Conservation (phyloP, 1,140 invertebrate species). For the Brachionus sp. region DNA sequence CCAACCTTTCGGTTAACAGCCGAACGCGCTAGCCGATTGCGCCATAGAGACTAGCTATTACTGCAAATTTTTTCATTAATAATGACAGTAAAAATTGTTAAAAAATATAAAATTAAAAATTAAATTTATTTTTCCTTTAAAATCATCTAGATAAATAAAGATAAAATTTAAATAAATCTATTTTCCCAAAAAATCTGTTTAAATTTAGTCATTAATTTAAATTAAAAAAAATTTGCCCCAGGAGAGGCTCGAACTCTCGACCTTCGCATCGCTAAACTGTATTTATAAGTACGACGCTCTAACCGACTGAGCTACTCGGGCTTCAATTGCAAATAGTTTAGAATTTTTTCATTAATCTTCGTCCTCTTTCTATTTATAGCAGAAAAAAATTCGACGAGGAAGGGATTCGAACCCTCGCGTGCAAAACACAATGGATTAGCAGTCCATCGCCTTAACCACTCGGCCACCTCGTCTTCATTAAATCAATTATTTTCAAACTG, state of each 20-base stretch:
- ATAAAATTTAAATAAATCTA: slow-evolving; percentile 25
- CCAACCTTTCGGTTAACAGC: slow-evolving; percentile 48
- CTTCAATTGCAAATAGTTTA: neutral
- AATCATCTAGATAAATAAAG: too few species aligned
- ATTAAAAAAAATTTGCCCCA: slow-evolving; percentile 20
- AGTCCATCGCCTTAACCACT: slow-evolving; percentile 45
- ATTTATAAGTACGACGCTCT: slow-evolving; percentile 41
- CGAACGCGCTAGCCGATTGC: slow-evolving; percentile 47
- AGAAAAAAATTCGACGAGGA: slow-evolving; percentile 29
- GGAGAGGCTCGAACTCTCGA: slow-evolving; percentile 38
- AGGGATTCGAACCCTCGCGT: slow-evolving; percentile 44
- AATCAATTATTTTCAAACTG: too few species aligned
- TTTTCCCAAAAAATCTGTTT: too few species aligned
- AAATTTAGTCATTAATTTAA: neutral
- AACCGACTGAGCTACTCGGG: slow-evolving; percentile 36
- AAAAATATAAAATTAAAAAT: too few species aligned
- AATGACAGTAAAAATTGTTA: too few species aligned
- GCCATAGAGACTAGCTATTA: neutral
- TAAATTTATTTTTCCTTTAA: too few species aligned
- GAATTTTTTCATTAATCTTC: neutral
- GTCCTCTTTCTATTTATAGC: neutral
- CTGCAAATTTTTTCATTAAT: too few species aligned
- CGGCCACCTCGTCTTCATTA: slow-evolving; percentile 23
- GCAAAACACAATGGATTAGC: slow-evolving; percentile 43
- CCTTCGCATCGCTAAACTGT: slow-evolving; percentile 29